Evolutionary conservation across 1,140 invertebrate species (phyloP), one percentile per base, ranked within the genome.

Genomic region (Galendromus occidentalis): DNA sequence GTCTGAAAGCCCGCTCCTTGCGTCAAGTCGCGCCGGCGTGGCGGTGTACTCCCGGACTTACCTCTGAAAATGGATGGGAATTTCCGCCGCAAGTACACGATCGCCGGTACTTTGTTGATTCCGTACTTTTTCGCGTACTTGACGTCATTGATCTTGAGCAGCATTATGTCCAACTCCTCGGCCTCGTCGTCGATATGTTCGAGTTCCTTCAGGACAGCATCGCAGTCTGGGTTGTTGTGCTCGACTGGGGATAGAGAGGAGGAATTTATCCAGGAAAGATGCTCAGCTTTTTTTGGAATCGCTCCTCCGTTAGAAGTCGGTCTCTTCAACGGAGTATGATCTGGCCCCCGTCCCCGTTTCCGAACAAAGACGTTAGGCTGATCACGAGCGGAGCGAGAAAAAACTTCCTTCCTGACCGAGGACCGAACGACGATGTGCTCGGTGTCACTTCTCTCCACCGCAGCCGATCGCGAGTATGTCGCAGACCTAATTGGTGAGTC

Each of bases 31-130:
- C n/a, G n/a, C n/a, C n/a, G n/a, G n/a, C n/a, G n/a, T n/a, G n/a
- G n/a, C n/a, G n/a, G 17, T 20, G 45, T 7, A 14, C 66, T n/a
- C n/a, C n/a, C n/a, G n/a, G n/a, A n/a, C 65, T 76, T 79, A 86
- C 88, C 90, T 84, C 90, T 81, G 73, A 88, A 95, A 76, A 95
- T 92, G 75, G 88, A 91, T 0, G 91, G 91, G 75, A 94, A 95
- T 71, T 88, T 81, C 73, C 87, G 85, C n/a, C 91, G 81, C 75
- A 93, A 95, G 72, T 91, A 93, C 4, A 93, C 90, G 65, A 95
- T 83, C 1, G 90, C 85, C 18, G 89, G 90, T 67, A 92, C 76
- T 76, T 89, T 88, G 1, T 85, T 88, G 7, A 95, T 89, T n/a
- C 91, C 91, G 85, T 89, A 94, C 76, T 93, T 93, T 59, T 88